Conservation (phyloP, 2,113 vertebrate species). For the Tiliqua scincoides region DNA sequence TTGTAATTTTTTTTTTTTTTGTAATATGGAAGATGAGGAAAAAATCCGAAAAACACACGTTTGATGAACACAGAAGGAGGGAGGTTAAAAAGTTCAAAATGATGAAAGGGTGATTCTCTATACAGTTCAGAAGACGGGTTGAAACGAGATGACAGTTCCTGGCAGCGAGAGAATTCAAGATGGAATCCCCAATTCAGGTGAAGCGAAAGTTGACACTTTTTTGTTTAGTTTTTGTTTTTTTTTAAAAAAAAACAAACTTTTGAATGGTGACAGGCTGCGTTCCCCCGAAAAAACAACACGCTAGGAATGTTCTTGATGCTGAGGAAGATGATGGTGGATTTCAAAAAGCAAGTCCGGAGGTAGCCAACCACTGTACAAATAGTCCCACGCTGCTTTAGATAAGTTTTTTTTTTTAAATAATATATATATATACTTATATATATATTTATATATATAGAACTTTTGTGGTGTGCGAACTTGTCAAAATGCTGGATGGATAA, state of each 20-base stretch:
- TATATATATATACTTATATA: slow-evolving; percentile 34
- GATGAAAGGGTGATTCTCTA: slow-evolving; percentile 31
- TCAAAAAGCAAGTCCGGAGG: slow-evolving; percentile 37
- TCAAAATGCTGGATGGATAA: slow-evolving; percentile 29
- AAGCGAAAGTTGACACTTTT: slow-evolving; percentile 32
- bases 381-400: slow-evolving; percentile 44
- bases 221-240: background rate
- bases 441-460: slow-evolving; percentile 40
- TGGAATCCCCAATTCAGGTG: slow-evolving; percentile 34
- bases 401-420: slow-evolving; percentile 29
- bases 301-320: slow-evolving; percentile 42
- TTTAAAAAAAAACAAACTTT: slow-evolving; percentile 13
- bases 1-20: slow-evolving; percentile 9
- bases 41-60: slow-evolving; percentile 44
- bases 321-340: slow-evolving; percentile 34
- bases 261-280: slow-evolving; percentile 35
- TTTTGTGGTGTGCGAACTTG: slow-evolving; percentile 26
- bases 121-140: slow-evolving; percentile 42
- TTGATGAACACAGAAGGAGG: slow-evolving; percentile 46
- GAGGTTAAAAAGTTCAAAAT: slow-evolving; percentile 41
- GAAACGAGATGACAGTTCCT: slow-evolving; percentile 25
- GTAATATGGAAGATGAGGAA: slow-evolving; percentile 41
- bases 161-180: slow-evolving; percentile 33
- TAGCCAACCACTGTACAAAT: slow-evolving; percentile 35
- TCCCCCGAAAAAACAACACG: slow-evolving; percentile 34